Evolutionary conservation across 2,797 vertebrate genomes (phyloP), one percentile per base, ranked within the genome.

Genomic region (Cynopterus sphinx): DNA sequence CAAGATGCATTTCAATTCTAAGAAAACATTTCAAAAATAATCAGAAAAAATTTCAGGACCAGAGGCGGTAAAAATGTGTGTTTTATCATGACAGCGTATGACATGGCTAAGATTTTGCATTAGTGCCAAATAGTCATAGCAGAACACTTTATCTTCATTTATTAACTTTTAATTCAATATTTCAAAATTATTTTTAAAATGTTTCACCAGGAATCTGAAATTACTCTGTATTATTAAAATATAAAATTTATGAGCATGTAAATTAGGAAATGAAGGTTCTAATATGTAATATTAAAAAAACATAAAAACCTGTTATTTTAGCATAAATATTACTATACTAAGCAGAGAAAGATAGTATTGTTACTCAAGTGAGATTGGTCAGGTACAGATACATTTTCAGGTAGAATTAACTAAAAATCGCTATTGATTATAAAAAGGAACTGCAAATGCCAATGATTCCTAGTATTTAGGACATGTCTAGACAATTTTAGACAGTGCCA

Each of bases 401-500:
- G 7, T 46, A 91, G 86, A 87, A 78, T 78, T 96, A 96, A 74
- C 83, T 89, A 2, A 92, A 65, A n/a, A 55, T 88, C 9, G 2
- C 21, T 8, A 1, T 3, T 74, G 71, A 84, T 90, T 79, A 67
- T 88, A 97, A 53, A 82, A 87, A 36, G 77, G 88, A 83, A 91
- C 94, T 82, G 78, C 19, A 82, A 97, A 96, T 89, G 78, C 26
- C 89, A 88, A 5, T 39, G 83, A 74, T 46, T 90, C 63, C 79
- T 82, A 97, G 79, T 81, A 91, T 92, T 97, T 94, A 88, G 17
- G 91, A 73, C 74, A 97, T 71, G 55, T 81, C 94, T 93, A 96
- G 88, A 94, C 81, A 96, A 93, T 87, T 89, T 96, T 87, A 96
- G 59, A 85, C 21, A 92, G 82, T 4, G 82, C 81, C 86, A 97